phyloP scores from a whole-genome alignment of 2,113 vertebrate species.

The Oryzias curvinotus region DNA sequence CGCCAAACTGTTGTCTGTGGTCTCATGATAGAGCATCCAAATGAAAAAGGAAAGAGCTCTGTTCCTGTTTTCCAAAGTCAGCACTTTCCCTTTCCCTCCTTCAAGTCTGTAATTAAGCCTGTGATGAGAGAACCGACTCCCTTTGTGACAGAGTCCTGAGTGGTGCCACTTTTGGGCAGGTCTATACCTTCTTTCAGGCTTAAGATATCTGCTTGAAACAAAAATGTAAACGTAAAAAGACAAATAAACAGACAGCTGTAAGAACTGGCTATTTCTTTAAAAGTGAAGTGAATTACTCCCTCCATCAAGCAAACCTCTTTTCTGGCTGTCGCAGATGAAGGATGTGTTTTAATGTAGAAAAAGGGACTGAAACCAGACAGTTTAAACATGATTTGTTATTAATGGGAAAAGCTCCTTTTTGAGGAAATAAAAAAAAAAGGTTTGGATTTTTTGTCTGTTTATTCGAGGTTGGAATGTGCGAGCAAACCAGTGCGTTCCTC shows the following conservation, averaged over 20 bases:
- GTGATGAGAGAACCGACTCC: slow-evolving; percentile 37
- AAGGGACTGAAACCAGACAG: slow-evolving; percentile 18
- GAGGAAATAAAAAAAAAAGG: slow-evolving; percentile 14
- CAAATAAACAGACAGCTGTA: slow-evolving; percentile 36
- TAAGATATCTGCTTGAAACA: neutral
- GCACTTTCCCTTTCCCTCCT: slow-evolving; percentile 45
- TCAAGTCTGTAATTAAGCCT: slow-evolving; percentile 57
- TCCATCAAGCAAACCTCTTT: slow-evolving; percentile 16
- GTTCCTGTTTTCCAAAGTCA: slow-evolving; percentile 44
- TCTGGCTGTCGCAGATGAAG: too few species aligned
- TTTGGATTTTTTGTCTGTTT: slow-evolving; percentile 2
- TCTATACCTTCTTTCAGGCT: slow-evolving; percentile 8
- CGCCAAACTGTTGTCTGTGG: slow-evolving; percentile 4
- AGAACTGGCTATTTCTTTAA: slow-evolving; percentile 25
- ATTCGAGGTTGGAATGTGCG: slow-evolving; percentile 18
- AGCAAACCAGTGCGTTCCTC: slow-evolving; percentile 18
- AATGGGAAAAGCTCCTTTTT: neutral
- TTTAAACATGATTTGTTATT: slow-evolving; percentile 1
- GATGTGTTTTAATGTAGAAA: slow-evolving; percentile 21
- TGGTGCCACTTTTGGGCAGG: slow-evolving; percentile 26
- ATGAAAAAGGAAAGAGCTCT: slow-evolving; percentile 46
- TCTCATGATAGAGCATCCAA: slow-evolving; percentile 37
- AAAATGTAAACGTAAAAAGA: slow-evolving; percentile 30
- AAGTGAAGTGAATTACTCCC: slow-evolving; percentile 22
- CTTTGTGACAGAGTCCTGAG: slow-evolving; percentile 29